Evolutionary conservation across 2,888 invertebrate species (phyloP).

Genomic region (Cryptocephalus moraei): DNA sequence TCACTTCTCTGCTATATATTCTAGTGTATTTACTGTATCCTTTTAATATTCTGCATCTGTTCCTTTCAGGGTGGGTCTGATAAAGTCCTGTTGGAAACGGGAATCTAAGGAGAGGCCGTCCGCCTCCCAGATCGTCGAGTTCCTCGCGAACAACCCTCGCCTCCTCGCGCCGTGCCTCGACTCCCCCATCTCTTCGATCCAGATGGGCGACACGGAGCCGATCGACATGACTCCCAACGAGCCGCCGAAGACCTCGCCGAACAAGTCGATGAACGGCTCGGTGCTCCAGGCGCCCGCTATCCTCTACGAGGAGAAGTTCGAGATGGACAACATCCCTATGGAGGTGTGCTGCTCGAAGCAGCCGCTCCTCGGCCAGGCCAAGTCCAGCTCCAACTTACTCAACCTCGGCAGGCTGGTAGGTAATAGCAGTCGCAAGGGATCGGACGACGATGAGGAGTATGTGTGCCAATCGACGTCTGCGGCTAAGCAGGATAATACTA

Average conservation of each 20-base stretch:
- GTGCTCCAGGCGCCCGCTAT: conserved; percentile 4
- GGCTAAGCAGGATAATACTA: conserved; percentile 8
- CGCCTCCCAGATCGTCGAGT: conserved; percentile 71
- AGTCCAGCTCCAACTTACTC: conserved; percentile 23
- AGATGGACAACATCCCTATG: conserved; percentile 19
- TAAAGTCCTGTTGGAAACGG: conserved; percentile 71
- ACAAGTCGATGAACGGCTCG: conserved; percentile 8
- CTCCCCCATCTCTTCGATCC: conserved; percentile 58
- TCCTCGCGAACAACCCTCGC: conserved; percentile 65
- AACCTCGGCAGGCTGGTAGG: conserved; percentile 25
- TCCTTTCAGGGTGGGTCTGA: conserved; percentile 54
- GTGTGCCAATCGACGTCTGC: conserved; percentile 5
- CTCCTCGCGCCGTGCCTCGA: conserved; percentile 72
- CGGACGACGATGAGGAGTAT: conserved; percentile 10
- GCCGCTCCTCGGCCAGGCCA: conserved; percentile 30
- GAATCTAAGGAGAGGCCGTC: conserved; percentile 61
- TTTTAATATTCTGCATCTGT: background rate
- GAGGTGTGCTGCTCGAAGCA: conserved; percentile 32
- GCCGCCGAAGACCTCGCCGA: conserved; percentile 23
- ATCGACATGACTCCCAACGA: conserved; percentile 40
- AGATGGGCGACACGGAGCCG: conserved; percentile 56
- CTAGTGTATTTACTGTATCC: no score
- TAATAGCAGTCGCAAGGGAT: conserved; percentile 16
- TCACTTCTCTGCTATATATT: no score
- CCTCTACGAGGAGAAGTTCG: conserved; percentile 4